Percentiles rank a stretch among this genome's conserved stretches.
phyloP scores from a whole-genome alignment of 1,140 invertebrate genomes.

The Drosophila ercepeae region DNA sequence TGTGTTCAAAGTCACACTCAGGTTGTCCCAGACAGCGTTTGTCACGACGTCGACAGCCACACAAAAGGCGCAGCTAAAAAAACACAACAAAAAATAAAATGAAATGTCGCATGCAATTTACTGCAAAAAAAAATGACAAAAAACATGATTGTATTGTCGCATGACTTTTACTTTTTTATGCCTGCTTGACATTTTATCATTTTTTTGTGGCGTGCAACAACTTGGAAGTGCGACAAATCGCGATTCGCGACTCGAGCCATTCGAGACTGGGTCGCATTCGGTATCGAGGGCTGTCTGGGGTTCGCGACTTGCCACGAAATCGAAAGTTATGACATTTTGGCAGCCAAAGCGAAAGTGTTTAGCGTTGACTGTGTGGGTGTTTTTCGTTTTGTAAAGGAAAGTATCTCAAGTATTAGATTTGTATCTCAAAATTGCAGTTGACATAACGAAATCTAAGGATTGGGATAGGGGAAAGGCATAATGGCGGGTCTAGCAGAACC shows the following conservation, averaged over 20 bases:
- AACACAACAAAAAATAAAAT: conserved; percentile 18
- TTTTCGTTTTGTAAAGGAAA: background rate
- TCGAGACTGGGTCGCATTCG: conserved; percentile 32
- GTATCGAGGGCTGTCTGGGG: conserved; percentile 26
- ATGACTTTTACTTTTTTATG: conserved; percentile 71
- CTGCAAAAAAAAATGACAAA: conserved; percentile 48
- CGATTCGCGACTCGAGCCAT: conserved; percentile 19
- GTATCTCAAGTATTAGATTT: conserved; percentile 26
- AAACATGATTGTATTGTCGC: conserved; percentile 44
- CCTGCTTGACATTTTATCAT: conserved; percentile 7
- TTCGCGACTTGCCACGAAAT: conserved; percentile 42
- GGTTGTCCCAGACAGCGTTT: conserved; percentile 65
- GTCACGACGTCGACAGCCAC: conserved; percentile 56
- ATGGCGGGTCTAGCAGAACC: too few relatives aligned
- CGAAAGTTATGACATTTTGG: conserved; percentile 78
- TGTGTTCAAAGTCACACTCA: conserved; percentile 49
- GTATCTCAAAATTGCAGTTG: conserved; percentile 66
- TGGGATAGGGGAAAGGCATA: too few relatives aligned
- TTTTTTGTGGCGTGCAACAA: conserved; percentile 66
- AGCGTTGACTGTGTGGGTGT: conserved; percentile 21
- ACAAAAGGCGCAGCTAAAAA: conserved; percentile 51
- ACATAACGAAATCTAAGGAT: conserved; percentile 9
- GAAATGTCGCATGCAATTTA: conserved; percentile 72
- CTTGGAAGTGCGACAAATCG: conserved; percentile 44
- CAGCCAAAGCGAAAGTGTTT: conserved; percentile 63